Percentiles rank a stretch among this genome's conserved stretches.
Evolutionary conservation across 2,888 invertebrate species (phyloP).

Genomic region (Drosophila mercatorum): DNA sequence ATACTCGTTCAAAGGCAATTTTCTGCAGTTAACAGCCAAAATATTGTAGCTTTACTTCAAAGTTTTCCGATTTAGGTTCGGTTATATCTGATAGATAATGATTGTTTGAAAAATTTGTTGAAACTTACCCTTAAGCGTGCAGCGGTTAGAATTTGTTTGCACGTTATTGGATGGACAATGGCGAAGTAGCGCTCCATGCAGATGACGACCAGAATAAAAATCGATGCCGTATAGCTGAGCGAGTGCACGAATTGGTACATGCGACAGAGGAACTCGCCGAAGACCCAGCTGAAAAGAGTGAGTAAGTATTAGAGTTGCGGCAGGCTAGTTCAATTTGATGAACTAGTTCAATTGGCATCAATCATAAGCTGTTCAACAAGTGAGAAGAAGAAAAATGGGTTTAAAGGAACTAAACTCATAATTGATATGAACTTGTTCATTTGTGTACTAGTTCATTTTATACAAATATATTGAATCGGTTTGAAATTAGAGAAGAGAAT

Average conservation of each 20-base stretch:
- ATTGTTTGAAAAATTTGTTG: too few species aligned
- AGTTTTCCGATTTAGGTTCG: too few species aligned
- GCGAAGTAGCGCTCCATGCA: slow-evolving; percentile 95
- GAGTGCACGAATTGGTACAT: slow-evolving; percentile 96
- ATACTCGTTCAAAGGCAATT: too few species aligned
- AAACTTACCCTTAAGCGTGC: slow-evolving; percentile 89
- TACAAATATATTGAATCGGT: neutral
- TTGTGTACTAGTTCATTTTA: neutral
- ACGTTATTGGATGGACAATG: slow-evolving; percentile 93
- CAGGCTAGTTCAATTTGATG: neutral
- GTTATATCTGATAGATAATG: too few species aligned
- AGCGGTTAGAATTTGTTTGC: slow-evolving; percentile 92
- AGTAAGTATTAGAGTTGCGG: neutral
- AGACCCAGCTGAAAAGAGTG: slow-evolving; percentile 88
- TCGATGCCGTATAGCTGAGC: slow-evolving; percentile 95
- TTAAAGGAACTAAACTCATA: neutral
- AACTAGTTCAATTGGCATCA: neutral
- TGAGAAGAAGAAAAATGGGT: neutral
- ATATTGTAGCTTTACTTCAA: too few species aligned
- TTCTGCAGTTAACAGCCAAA: too few species aligned
- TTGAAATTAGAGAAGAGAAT: neutral
- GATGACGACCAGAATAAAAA: slow-evolving; percentile 94
- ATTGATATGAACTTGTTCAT: neutral
- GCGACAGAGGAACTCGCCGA: slow-evolving; percentile 94
- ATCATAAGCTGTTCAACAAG: neutral